Conservation (phyloP, 1,140 invertebrate genomes). For the Drosophila nebulosa region DNA sequence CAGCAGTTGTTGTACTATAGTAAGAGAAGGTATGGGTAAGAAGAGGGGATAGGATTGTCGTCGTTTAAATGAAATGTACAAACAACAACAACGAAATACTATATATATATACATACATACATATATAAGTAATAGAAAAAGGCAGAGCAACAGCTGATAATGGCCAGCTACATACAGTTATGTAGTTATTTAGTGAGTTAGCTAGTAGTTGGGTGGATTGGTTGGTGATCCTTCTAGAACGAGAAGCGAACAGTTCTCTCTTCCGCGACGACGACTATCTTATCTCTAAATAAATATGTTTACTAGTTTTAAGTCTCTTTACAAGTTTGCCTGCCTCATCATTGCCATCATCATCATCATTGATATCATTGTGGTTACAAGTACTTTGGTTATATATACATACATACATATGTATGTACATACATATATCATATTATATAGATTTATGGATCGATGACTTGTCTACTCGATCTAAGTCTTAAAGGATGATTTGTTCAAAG, state of each 20-base stretch:
- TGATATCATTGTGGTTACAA: background rate
- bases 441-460: no score
- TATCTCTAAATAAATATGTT: background rate
- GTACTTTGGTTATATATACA: background rate
- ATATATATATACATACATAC: background rate
- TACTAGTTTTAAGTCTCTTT: background rate
- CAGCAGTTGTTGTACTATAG: background rate
- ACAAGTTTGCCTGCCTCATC: background rate
- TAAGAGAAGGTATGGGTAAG: conserved; percentile 1
- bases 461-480: no score
- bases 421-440: no score
- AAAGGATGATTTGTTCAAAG: no score
- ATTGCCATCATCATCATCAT: background rate
- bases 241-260: background rate
- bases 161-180: background rate
- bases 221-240: background rate
- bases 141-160: conserved; percentile 1
- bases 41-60: background rate
- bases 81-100: background rate
- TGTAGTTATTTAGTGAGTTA: background rate
- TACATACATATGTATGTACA: background rate
- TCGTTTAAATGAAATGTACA: conserved; percentile 5
- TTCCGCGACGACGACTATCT: background rate
- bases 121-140: background rate
- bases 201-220: no score